Conservation (phyloP, 2,888 invertebrate genomes). For the Tenthredo scrophulariae region DNA sequence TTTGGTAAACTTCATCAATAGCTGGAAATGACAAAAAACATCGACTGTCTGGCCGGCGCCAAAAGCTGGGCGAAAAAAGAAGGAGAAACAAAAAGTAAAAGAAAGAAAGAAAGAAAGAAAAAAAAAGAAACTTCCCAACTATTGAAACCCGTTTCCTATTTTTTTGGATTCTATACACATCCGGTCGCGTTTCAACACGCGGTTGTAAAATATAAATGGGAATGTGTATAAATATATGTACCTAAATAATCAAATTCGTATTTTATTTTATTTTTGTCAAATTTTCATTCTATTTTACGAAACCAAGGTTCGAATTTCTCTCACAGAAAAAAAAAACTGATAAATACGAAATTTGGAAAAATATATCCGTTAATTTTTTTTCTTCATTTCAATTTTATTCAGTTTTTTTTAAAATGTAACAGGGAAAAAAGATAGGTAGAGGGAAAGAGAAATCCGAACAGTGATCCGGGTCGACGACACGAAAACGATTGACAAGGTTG, state of each 20-base stretch:
- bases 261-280: too few species aligned
- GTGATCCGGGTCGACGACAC: conserved; percentile 37
- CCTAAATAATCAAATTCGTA: neutral
- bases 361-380: neutral
- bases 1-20: conserved; percentile 54
- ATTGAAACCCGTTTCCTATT: conserved; percentile 39
- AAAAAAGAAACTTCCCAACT: neutral
- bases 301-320: neutral
- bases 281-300: neutral
- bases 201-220: neutral
- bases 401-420: neutral
- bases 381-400: neutral
- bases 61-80: conserved; percentile 20
- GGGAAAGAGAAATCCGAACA: neutral
- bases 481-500: conserved; percentile 18
- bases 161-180: neutral
- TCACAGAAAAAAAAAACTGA: neutral
- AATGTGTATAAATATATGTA: neutral
- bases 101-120: neutral
- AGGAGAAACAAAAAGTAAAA: too few species aligned
- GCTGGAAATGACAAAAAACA: conserved; percentile 55
- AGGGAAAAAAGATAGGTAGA: neutral
- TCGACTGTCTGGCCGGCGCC: conserved; percentile 38
- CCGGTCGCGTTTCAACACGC: conserved; percentile 1
- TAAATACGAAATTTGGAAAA: neutral